Evolutionary conservation across 2,113 vertebrate species (phyloP), one percentile per base, ranked within the genome.

Genomic region (Danio rerio): DNA sequence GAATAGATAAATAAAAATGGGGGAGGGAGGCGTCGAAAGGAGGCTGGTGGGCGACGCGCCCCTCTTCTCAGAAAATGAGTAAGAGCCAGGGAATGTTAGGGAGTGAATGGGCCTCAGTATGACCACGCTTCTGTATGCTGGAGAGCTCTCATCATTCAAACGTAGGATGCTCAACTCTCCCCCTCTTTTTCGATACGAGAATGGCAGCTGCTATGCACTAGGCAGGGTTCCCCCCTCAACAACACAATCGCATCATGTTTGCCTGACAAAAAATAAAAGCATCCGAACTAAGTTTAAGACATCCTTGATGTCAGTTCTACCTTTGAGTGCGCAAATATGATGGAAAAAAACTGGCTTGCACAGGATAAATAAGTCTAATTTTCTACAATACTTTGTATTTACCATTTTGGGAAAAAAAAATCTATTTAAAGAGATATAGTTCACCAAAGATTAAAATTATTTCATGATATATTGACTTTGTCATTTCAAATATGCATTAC

Each of bases 121-220:
- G 59, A 82, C 43, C 76, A 43, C 49, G 53, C 47, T 86, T 80
- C 62, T 80, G 63, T 58, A 77, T 77, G 43, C 81, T 11, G 74
- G 47, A 83, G 77, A 55, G 62, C 81, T 62, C 84, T 83, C 47
- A 43, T 65, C 84, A 76, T 83, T 66, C 56, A 53, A 76, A 78
- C 18, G 81, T 73, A 80, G 77, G 81, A 80, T 66, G 81, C 45
- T 82, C 18, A 58, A 80, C 52, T 80, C 31, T 16, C 53, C 15
- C 18, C 49, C 31, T 59, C 11, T 83, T 40, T 45, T 47, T 73
- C 13, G 58, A 85, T 83, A 78, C 53, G 76, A 81, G 63, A 83
- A 53, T 83, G 77, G 76, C 81, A 82, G 71, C 83, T 85, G 83
- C 80, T 21, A 58, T 65, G 82, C 76, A 59, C 69, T 66, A 70